Percentiles rank a stretch among this genome's conserved stretches.
Evolutionary conservation across 64 coral and sea anemone species (phyloP).

Genomic region (Acropora yongei): DNA sequence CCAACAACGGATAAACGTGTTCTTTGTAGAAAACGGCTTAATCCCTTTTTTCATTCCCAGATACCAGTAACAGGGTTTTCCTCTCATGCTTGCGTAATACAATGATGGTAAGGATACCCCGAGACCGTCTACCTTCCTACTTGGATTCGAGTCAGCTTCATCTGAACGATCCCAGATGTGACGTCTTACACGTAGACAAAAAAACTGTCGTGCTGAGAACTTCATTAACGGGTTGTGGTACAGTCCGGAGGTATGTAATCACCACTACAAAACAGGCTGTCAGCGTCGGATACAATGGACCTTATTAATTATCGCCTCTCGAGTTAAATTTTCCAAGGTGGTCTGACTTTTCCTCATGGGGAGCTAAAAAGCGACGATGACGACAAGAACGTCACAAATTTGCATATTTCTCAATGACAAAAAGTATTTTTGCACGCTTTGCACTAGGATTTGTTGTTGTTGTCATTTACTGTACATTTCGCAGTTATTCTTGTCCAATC

Average conservation of each 20-base stretch:
- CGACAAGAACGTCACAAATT: too few species aligned
- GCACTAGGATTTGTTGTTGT: too few species aligned
- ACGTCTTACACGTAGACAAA: neutral
- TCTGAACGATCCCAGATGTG: conserved; percentile 66
- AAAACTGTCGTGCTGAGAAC: conserved; percentile 45
- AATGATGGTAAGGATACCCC: conserved; percentile 30
- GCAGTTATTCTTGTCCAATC: too few species aligned
- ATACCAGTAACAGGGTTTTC: neutral
- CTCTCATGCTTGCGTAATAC: conserved; percentile 2
- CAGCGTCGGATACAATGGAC: too few species aligned
- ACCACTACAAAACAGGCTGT: neutral
- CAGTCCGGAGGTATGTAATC: conserved; percentile 25
- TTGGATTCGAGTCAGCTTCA: conserved; percentile 49
- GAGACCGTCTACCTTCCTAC: neutral
- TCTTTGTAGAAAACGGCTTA: neutral
- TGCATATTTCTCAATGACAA: too few species aligned
- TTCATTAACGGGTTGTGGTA: conserved; percentile 65
- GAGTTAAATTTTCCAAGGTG: too few species aligned
- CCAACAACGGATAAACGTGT: too few species aligned
- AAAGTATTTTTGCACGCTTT: too few species aligned
- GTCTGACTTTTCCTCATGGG: too few species aligned
- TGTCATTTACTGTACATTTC: too few species aligned
- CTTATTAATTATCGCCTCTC: too few species aligned
- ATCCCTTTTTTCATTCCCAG: neutral
- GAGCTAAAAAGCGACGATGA: too few species aligned